phyloP scores from a whole-genome alignment of 1,140 invertebrate genomes.

The Ostrea edulis region DNA sequence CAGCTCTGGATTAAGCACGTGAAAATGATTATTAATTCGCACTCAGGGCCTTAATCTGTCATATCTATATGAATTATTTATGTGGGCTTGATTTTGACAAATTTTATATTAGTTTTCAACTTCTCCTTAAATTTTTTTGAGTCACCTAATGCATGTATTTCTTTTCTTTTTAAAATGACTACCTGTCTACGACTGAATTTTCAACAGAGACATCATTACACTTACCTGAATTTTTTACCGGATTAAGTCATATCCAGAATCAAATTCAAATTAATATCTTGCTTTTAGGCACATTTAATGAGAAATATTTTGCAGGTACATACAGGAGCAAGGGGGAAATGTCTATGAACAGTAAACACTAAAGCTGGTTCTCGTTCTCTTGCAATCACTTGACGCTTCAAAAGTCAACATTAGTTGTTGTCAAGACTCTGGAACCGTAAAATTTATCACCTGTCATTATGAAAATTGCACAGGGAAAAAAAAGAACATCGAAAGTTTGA shows the following conservation, averaged over 20 bases:
- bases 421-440: neutral
- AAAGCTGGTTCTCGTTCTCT: neutral
- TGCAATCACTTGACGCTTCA: neutral
- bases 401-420: constrained; percentile 17
- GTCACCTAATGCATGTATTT: neutral
- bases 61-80: neutral
- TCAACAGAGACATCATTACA: neutral
- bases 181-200: neutral
- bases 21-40: neutral
- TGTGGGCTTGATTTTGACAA: neutral
- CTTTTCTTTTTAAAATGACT: too few relatives aligned
- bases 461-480: neutral
- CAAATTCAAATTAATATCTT: neutral
- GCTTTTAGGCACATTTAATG: too few relatives aligned
- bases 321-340: neutral
- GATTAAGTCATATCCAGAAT: constrained; percentile 16
- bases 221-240: neutral
- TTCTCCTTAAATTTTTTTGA: constrained; percentile 7
- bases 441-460: constrained; percentile 33
- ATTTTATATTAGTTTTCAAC: neutral
- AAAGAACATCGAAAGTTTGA: neutral
- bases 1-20: neutral
- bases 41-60: neutral
- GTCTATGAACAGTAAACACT: neutral
- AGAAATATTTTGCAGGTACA: neutral